A percentile compares a stretch with the other conserved stretches of the same genome.
Evolutionary conservation across 2,797 vertebrate species (phyloP).

Genomic region (Leptoclinus maculatus): DNA sequence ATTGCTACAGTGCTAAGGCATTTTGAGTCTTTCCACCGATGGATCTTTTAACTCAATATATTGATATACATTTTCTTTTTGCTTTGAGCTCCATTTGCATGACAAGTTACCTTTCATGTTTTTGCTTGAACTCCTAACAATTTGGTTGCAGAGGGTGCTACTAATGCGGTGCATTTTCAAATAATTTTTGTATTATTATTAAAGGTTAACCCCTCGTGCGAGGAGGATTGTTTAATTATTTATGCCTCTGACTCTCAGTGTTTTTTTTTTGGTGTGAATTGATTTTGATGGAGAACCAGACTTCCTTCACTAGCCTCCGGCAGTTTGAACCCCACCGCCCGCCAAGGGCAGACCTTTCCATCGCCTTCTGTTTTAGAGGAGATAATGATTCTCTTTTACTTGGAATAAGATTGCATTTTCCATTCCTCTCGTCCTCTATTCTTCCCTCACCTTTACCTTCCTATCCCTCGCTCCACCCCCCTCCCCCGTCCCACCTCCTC

Average conservation of each 20-base stretch:
- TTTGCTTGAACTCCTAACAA: background rate
- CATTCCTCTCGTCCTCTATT: constrained; percentile 58
- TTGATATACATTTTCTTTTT: background rate
- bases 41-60: background rate
- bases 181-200: background rate
- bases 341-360: constrained; percentile 68
- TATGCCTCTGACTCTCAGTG: background rate
- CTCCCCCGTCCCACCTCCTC: constrained; percentile 26
- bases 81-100: background rate
- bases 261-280: constrained; percentile 16
- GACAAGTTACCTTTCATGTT: background rate
- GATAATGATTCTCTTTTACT: constrained; percentile 80
- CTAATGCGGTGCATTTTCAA: background rate
- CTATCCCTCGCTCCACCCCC: constrained; percentile 39
- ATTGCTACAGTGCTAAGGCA: background rate
- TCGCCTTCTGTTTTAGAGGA: constrained; percentile 71
- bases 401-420: constrained; percentile 82
- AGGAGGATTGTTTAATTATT: constrained; percentile 16
- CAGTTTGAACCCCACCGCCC: constrained; percentile 28
- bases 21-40: background rate
- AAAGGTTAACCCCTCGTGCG: constrained; percentile 6
- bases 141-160: background rate
- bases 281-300: constrained; percentile 34
- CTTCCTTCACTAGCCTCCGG: constrained; percentile 29
- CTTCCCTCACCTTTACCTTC: constrained; percentile 72